Conservation (phyloP, 1,140 invertebrate genomes). For the Holcopasites calliopsidis region DNA sequence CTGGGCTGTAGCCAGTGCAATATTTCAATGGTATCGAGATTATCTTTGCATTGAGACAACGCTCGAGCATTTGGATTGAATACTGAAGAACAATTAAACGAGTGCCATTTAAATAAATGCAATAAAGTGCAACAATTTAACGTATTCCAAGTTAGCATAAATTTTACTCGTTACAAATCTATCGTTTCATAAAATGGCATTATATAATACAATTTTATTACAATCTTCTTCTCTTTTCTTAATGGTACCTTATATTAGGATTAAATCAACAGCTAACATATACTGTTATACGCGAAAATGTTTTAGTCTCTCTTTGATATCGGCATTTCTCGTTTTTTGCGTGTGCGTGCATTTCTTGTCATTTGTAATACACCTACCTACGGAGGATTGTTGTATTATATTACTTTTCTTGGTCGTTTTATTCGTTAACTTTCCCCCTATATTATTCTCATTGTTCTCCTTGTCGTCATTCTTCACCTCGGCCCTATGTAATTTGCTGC, state of each 20-base stretch:
- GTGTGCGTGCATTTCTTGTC: neutral
- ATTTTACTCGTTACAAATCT: constrained; percentile 41
- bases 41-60: constrained; percentile 4
- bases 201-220: constrained; percentile 43
- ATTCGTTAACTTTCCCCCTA: constrained; percentile 1
- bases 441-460: constrained; percentile 24
- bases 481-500: constrained; percentile 11
- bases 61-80: neutral
- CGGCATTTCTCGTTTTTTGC: constrained; percentile 14
- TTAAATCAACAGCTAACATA: constrained; percentile 41
- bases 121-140: neutral
- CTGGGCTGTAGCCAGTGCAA: constrained; percentile 77
- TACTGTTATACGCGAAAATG: constrained; percentile 63
- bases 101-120: neutral
- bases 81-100: constrained; percentile 7
- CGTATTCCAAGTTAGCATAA: constrained; percentile 4
- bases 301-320: constrained; percentile 44
- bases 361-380: constrained; percentile 16
- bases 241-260: constrained; percentile 27
- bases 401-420: neutral
- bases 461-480: constrained; percentile 26
- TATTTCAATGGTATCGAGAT: constrained; percentile 25
- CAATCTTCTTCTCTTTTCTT: constrained; percentile 34
- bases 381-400: constrained; percentile 6
- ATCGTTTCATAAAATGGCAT: constrained; percentile 22